A percentile compares a stretch with the other conserved stretches of the same genome.
Conservation (phyloP, 1,140 invertebrate genomes). For the Zaprionus gabonicus region DNA sequence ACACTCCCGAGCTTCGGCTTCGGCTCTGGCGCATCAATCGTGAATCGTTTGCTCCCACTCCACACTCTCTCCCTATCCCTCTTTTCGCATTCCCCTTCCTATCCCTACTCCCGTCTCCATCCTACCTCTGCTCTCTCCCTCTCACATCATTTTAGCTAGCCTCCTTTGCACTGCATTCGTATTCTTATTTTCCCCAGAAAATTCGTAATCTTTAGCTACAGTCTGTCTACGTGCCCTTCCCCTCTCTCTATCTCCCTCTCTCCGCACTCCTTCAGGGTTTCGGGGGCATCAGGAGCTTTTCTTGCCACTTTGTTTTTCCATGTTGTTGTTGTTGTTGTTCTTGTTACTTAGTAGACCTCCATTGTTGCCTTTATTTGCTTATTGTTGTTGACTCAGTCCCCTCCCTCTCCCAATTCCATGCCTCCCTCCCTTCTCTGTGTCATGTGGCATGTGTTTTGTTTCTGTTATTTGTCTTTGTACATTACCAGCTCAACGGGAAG, state of each 20-base stretch:
- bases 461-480: conserved; percentile 51
- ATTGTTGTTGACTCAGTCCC: conserved; percentile 62
- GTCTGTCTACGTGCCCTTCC: neutral
- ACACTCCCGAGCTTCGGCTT: neutral
- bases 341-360: conserved; percentile 68
- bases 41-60: conserved; percentile 43
- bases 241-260: neutral
- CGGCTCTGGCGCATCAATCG: conserved; percentile 64
- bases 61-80: neutral
- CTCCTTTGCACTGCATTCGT: conserved; percentile 46
- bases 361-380: conserved; percentile 72
- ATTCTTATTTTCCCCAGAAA: conserved; percentile 58
- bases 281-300: conserved; percentile 37
- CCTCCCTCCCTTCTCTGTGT: neutral
- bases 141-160: conserved; percentile 5
- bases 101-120: neutral
- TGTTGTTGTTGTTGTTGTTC: conserved; percentile 36
- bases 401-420: neutral
- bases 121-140: conserved; percentile 9
- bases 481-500: conserved; percentile 54
- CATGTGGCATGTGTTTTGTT: conserved; percentile 41
- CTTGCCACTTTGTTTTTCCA: conserved; percentile 2
- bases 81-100: too few relatives aligned
- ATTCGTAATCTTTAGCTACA: conserved; percentile 70
- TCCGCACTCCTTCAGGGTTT: conserved; percentile 8